A percentile compares a stretch with the other conserved stretches of the same genome.
phyloP scores from a whole-genome alignment of 2,113 vertebrate genomes.

The Oreochromis spilurus region DNA sequence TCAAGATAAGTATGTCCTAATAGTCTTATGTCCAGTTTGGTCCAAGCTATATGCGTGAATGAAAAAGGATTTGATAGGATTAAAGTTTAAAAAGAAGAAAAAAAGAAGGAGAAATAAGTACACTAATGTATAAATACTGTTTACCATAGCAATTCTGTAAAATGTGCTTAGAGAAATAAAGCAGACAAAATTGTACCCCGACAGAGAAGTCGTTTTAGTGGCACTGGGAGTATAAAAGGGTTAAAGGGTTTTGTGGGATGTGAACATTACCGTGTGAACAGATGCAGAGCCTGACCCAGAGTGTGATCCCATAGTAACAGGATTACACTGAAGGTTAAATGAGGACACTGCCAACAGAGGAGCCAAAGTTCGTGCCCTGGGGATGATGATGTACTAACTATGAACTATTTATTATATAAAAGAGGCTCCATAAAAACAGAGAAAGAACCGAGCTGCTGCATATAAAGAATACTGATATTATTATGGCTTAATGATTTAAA shows the following conservation, averaged over 20 bases:
- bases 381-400: neutral
- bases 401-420: neutral
- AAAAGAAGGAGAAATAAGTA: neutral
- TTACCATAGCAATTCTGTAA: neutral
- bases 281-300: neutral
- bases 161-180: neutral
- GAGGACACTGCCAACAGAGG: neutral
- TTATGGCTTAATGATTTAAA: neutral
- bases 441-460: neutral
- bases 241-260: neutral
- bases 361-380: neutral
- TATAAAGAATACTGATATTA: neutral
- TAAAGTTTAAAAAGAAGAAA: neutral
- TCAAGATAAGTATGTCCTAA: neutral
- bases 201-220: neutral
- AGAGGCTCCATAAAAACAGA: neutral
- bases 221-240: neutral
- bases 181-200: neutral
- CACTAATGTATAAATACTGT: neutral
- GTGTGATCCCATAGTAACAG: neutral
- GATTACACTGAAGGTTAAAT: neutral
- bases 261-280: neutral
- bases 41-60: neutral
- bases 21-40: neutral
- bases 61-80: neutral